These are phyloP conservation scores for Malurus elegans DNA, from an alignment of 2,113 vertebrate genomes.

Conservation along the genomic window DNA sequence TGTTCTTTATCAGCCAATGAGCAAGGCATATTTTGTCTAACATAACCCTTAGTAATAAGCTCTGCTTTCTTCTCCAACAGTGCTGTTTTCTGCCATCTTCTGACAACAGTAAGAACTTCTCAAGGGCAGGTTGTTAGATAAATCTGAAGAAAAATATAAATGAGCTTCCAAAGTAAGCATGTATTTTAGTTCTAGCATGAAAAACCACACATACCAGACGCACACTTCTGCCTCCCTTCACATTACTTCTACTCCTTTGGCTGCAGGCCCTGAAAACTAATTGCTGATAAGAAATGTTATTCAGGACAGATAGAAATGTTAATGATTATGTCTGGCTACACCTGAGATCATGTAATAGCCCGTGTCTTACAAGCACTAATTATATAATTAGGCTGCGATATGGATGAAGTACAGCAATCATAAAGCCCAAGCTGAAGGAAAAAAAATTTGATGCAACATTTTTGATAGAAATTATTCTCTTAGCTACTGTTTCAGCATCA, in stretches of 20 bases:
- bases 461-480: not conserved
- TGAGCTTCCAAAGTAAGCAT: not conserved
- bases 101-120: not conserved
- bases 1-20: not conserved
- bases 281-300: slow-evolving; percentile 23
- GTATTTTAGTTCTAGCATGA: not conserved
- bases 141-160: not conserved
- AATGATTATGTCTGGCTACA: not conserved
- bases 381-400: not conserved
- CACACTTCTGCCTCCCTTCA: not conserved
- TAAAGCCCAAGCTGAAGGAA: not conserved
- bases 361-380: not conserved
- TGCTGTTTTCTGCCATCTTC: not conserved
- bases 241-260: not conserved
- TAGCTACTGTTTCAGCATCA: not conserved
- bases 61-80: not conserved
- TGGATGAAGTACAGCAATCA: not conserved
- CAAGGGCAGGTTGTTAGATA: not conserved
- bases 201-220: not conserved
- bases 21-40: not conserved
- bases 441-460: not conserved
- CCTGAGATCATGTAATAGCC: slow-evolving; percentile 29
- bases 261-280: not conserved
- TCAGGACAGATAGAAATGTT: slow-evolving; percentile 15
- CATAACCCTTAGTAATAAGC: not conserved